Conservation (phyloP, 2,113 vertebrate genomes). For the Trachemys scripta region DNA sequence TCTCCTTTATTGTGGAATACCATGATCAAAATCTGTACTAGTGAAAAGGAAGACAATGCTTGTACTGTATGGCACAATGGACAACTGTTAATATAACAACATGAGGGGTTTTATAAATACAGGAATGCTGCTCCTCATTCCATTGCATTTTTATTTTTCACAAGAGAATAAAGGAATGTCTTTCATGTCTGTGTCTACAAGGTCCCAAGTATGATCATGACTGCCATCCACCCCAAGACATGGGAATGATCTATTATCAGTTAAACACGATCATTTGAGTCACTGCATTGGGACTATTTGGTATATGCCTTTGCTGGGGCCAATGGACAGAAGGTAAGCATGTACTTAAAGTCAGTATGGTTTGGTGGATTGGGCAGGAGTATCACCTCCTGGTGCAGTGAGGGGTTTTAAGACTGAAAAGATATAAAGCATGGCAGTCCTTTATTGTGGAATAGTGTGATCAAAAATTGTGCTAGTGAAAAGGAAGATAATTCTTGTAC, state of each 20-base stretch:
- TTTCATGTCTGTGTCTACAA: neutral
- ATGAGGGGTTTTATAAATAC: neutral
- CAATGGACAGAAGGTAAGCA: neutral
- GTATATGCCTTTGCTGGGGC: fast-evolving
- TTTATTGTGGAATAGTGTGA: neutral
- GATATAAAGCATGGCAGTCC: neutral
- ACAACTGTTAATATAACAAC: neutral
- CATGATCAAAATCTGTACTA: neutral
- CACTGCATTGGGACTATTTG: neutral
- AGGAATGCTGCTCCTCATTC: neutral
- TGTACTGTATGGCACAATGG: neutral
- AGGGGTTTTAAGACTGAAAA: neutral
- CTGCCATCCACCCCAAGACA: neutral
- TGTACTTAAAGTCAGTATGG: neutral
- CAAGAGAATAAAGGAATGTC: neutral
- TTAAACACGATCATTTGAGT: neutral
- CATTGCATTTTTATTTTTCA: neutral
- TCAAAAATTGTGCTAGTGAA: neutral
- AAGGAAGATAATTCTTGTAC: neutral
- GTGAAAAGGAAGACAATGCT: neutral
- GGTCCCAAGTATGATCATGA: neutral
- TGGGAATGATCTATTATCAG: neutral
- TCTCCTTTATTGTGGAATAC: neutral
- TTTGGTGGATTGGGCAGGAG: neutral
- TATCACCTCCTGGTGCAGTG: neutral